Evolutionary conservation across 2,888 invertebrate genomes (phyloP).

Genomic region (Pristionchus japonicus): DNA sequence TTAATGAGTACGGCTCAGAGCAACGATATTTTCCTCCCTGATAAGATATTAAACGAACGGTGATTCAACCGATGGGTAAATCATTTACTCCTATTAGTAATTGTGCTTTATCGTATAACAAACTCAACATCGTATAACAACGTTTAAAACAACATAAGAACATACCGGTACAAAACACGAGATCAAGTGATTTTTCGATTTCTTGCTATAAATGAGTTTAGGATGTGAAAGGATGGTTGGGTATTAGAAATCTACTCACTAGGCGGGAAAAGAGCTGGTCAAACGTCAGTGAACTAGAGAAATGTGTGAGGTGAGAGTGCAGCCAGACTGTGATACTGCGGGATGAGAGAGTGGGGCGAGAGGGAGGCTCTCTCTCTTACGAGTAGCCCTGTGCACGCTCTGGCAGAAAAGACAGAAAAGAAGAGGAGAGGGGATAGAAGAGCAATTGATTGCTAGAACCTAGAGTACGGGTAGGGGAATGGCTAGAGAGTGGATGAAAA

Average conservation of each 20-base stretch:
- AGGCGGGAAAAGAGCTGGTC: neutral
- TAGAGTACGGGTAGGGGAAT: no score
- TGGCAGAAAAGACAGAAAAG: conserved; percentile 19
- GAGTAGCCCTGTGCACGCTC: neutral
- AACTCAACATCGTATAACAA: neutral
- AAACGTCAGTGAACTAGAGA: neutral
- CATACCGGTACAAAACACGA: neutral
- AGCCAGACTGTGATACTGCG: conserved; percentile 20
- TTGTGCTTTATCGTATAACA: neutral
- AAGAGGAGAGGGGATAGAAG: neutral
- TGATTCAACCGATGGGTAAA: neutral
- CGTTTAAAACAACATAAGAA: no score
- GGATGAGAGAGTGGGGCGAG: conserved; percentile 33
- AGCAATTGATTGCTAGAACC: conserved; percentile 38
- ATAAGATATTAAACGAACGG: neutral
- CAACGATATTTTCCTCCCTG: no score
- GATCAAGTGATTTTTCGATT: neutral
- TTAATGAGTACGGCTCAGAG: no score
- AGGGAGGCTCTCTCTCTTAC: no score
- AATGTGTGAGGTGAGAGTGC: neutral
- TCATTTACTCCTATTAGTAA: neutral
- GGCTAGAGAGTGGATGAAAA: neutral
- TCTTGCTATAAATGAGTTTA: neutral
- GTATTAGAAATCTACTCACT: neutral
- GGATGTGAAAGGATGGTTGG: neutral